phyloP scores from a whole-genome alignment of 2,113 vertebrate species.

The Protomyctophum bolini region DNA sequence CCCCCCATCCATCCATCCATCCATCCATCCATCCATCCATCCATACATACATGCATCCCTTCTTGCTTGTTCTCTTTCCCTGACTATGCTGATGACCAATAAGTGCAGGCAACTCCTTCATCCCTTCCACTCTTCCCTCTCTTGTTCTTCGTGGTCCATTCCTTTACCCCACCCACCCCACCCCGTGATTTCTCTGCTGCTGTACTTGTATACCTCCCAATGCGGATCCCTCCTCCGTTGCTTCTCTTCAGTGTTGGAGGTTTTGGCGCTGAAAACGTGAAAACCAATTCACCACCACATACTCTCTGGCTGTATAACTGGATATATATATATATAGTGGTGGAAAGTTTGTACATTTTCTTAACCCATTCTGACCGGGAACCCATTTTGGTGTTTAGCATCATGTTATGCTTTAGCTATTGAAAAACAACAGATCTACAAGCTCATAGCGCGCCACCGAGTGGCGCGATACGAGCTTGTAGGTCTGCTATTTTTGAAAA shows the following conservation, averaged over 20 bases:
- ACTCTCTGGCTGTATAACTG: conserved; percentile 37
- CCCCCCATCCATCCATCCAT: conserved; percentile 48
- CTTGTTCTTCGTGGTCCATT: neutral
- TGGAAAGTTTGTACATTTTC: no score
- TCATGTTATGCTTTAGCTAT: no score
- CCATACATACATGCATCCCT: conserved; percentile 17
- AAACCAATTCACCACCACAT: conserved; percentile 48
- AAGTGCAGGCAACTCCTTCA: conserved; percentile 40
- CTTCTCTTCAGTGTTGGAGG: conserved; percentile 59
- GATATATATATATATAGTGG: conserved; percentile 16
- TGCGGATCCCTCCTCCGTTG: conserved; percentile 46
- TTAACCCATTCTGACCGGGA: no score
- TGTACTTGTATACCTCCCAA: conserved; percentile 54
- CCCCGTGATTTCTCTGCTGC: conserved; percentile 54
- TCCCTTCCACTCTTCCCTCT: conserved; percentile 4
- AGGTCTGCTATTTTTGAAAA: no score
- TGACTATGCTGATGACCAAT: conserved; percentile 39
- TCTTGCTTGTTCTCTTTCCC: conserved; percentile 5
- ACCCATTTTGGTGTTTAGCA: no score
- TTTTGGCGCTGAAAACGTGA: conserved; percentile 49
- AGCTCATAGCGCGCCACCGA: no score
- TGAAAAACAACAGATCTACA: no score
- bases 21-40: conserved; percentile 43
- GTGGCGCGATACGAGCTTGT: no score
- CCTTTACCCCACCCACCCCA: conserved; percentile 2